Base-by-base conservation (phyloP, 2,113 vertebrate genomes). In the Gallinago undulata region DNA sequence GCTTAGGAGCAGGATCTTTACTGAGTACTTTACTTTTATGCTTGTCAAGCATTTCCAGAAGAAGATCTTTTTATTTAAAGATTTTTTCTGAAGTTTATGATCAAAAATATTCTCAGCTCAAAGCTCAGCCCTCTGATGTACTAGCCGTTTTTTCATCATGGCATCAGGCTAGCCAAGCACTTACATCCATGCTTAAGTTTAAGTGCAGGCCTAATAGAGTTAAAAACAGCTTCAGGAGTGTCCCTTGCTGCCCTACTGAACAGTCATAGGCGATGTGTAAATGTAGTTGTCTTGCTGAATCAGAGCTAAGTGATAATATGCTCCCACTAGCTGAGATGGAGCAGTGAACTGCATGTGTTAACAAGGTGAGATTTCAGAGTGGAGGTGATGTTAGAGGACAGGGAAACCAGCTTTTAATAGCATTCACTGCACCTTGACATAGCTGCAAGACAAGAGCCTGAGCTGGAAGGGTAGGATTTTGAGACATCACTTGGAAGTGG, bases 211-310 rank as follows among this genome's bases (percentile, higher is more conserved):
- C 55, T 92, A 51, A 79, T 57, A 91, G 81, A 95, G 77, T 87
- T 91, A 76, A 92, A 92, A 94, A 72, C 37, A 83, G 41, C 57
- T 85, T 82, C 59, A 87, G 37, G 66, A 84, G 37, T 27, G 31
- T 93, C 57, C 51, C 75, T 92, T 79, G 67, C 66, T 96, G 74
- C 66, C 78, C 53, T 87, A 39, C 28, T 73, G 80, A 94, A 79
- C 86, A 66, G 84, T 50, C 77, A 76, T 1, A 39, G 85, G 62
- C 80, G 66, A 89, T 24, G 84, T 73, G 89, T 82, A 94, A 89
- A 91, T 91, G 89, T 76, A 89, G 87, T 62, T 95, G 95, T 96
- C 95, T 92, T 91, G 62, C 91, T 96, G 94, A 94, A 96, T 96
- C 89, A 94, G 91, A 90, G 50, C 74, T 84, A 87, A 85, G 87